These are phyloP conservation scores for Hypena proboscidalis DNA, from an alignment of 2,888 invertebrate genomes.

Conservation along the genomic window DNA sequence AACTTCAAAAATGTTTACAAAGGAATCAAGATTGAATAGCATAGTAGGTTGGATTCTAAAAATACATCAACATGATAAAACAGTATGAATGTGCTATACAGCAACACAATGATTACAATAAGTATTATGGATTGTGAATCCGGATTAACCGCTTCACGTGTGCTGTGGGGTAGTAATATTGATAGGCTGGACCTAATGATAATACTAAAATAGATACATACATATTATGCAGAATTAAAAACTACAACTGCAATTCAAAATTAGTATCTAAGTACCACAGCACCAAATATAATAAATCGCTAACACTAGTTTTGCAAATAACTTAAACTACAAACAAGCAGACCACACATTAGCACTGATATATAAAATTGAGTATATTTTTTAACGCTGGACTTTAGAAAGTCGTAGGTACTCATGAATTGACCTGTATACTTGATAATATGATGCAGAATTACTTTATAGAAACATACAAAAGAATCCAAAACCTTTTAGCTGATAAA, in stretches of 20 bases:
- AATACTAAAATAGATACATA: conserved; percentile 41
- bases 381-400: conserved; percentile 49
- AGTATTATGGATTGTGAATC: conserved; percentile 67
- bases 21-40: conserved; percentile 72
- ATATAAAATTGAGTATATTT: conserved; percentile 21
- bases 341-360: conserved; percentile 24
- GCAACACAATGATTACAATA: conserved; percentile 75
- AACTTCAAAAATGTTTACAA: conserved; percentile 68
- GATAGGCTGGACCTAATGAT: conserved; percentile 37
- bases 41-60: conserved; percentile 74
- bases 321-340: conserved; percentile 2
- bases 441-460: conserved; percentile 15
- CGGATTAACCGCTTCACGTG: conserved; percentile 65
- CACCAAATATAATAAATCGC: neutral
- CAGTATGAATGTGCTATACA: conserved; percentile 73
- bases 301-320: conserved; percentile 1
- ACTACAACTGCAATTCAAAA: conserved; percentile 17
- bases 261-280: neutral
- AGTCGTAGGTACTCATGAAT: conserved; percentile 46
- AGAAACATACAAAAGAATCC: conserved; percentile 21
- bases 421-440: conserved; percentile 38
- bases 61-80: conserved; percentile 81
- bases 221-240: conserved; percentile 23
- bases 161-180: conserved; percentile 43
- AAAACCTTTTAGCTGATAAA: conserved; percentile 23